These are phyloP conservation scores for Mus musculus DNA, from an alignment of 2,113 vertebrate genomes.

Conservation along the genomic window GRCm39 chr3:139605501-139606000, in stretches of 20 bases:
- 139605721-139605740: background rate
- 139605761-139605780: background rate
- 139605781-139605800: background rate
- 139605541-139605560: background rate
- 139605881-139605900: background rate
- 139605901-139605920: conserved; percentile 32
- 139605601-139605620: conserved; percentile 23
- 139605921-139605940: conserved; percentile 51
- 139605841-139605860: conserved; percentile 28
- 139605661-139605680: background rate
- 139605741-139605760: background rate
- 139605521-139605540: background rate
- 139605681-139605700: conserved; percentile 42
- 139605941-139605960: background rate
- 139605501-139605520: background rate
- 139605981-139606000: background rate
- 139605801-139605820: background rate
- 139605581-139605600: background rate
- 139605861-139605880: background rate
- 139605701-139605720: conserved; percentile 11
- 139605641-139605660: background rate
- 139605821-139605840: background rate
- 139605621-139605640: conserved; percentile 18
- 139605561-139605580: background rate
- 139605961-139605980: background rate